Evolutionary conservation across 2,113 vertebrate species (phyloP), one percentile per base, ranked within the genome.

Genomic region (Campylorhamphus procurvoides): DNA sequence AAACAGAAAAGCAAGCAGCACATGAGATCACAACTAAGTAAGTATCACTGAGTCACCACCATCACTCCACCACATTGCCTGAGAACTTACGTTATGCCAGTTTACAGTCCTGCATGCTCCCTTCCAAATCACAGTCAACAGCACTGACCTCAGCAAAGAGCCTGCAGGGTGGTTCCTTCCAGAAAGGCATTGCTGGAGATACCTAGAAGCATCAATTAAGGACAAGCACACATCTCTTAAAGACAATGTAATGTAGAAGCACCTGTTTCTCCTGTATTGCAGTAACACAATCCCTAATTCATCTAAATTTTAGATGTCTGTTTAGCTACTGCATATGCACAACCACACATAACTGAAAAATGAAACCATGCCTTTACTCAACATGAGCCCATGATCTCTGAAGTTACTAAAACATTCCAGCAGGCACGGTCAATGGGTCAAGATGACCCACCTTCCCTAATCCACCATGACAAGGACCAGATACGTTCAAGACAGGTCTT

Each of bases 331-430:
- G 55, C 37, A 56, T 28, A 13, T 72, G 40, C 39, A 81, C 8
- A 53, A 68, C 44, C 76, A 88, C 28, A 58, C 3, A 8, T 39
- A 49, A 71, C 66, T 20, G 14, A 23, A 84, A 87, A 47, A 80
- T 35, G 2, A 76, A 85, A 84, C 28, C 23, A 53, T 31, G 42
- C 9, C 20, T 87, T 84, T 69, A 77, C 60, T 87, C 42, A 52
- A 29, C 23, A 12, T 2, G 9, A 92, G 50, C 28, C 56, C 58
- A 31, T 10, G 31, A 72, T 53, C 53, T 63, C 66, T 80, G 47
- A 89, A 84, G 24, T 75, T 87, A 84, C 5, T 19, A 84, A 92
- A 91, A 49, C 55, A 71, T 67, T 90, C 58, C 42, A 75, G 50
- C 27, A 92, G 73, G 24, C 80, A 88, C 33, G 69, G 18, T 69